A percentile compares a stretch with the other conserved stretches of the same genome.
Conservation (phyloP, 2,888 invertebrate genomes). For the Brachyopa scutellaris region DNA sequence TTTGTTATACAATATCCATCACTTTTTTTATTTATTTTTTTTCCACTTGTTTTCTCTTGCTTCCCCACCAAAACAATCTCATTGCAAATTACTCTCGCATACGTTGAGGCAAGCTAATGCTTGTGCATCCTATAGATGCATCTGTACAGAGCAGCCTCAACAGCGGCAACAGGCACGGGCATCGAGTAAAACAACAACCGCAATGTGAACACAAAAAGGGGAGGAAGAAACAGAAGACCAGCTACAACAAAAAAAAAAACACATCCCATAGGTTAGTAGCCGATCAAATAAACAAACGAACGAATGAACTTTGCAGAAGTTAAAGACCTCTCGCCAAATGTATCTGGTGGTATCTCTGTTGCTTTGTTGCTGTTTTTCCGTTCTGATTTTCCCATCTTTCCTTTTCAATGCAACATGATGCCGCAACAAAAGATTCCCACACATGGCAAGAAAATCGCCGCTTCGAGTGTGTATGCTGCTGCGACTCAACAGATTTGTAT, state of each 20-base stretch:
- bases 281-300: conserved; percentile 73
- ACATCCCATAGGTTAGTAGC: conserved; percentile 72
- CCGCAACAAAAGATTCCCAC: conserved; percentile 41
- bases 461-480: background rate
- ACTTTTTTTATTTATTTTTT: too few relatives aligned
- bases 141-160: conserved; percentile 37
- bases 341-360: conserved; percentile 30
- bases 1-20: conserved; percentile 67
- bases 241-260: conserved; percentile 66
- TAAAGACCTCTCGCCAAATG: conserved; percentile 72
- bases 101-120: too few relatives aligned
- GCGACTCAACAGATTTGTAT: background rate
- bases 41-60: background rate
- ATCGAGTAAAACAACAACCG: conserved; percentile 59
- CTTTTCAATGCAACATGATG: conserved; percentile 70
- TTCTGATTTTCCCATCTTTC: conserved; percentile 65
- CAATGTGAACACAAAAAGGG: conserved; percentile 38
- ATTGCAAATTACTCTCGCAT: conserved; percentile 44
- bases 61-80: conserved; percentile 46
- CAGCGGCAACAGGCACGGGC: background rate
- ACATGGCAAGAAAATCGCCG: background rate
- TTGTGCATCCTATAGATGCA: conserved; percentile 64
- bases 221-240: conserved; percentile 61
- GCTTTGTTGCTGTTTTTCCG: conserved; percentile 56
- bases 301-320: conserved; percentile 72